phyloP scores from a whole-genome alignment of 1,140 invertebrate genomes.

The Trachymyrmex cornetzi region DNA sequence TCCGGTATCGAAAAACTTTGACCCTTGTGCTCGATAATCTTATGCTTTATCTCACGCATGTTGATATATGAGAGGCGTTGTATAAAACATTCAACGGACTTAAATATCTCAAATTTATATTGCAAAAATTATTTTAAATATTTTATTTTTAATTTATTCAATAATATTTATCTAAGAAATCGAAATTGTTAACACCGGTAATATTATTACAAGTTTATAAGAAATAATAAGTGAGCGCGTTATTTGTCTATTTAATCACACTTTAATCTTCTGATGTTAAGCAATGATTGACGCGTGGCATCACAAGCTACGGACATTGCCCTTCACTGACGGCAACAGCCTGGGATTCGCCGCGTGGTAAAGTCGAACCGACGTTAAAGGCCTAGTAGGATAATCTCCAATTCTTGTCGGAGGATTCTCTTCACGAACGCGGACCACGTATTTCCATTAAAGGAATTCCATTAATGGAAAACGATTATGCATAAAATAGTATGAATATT shows the following conservation, averaged over 20 bases:
- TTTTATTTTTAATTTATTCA: not conserved
- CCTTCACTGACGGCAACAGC: slow-evolving; percentile 52
- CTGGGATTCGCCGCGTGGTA: slow-evolving; percentile 51
- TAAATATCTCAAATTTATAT: not conserved
- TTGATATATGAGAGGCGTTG: slow-evolving; percentile 3
- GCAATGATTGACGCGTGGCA: slow-evolving; percentile 80
- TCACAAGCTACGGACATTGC: slow-evolving; percentile 46
- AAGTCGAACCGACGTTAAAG: slow-evolving; percentile 50
- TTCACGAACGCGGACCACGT: slow-evolving; percentile 5
- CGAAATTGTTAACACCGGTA: not conserved
- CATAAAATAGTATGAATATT: not conserved
- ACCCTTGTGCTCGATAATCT: slow-evolving; percentile 69
- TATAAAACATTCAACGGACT: not conserved
- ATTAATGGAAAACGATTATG: slow-evolving; percentile 21
- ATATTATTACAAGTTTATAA: not conserved
- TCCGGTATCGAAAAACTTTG: slow-evolving; percentile 78
- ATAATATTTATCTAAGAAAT: not conserved
- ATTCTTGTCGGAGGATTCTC: slow-evolving; percentile 18
- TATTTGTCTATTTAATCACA: not conserved
- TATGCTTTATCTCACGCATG: not conserved
- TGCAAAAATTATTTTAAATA: slow-evolving; percentile 1
- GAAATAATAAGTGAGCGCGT: not conserved
- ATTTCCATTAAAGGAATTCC: slow-evolving; percentile 37
- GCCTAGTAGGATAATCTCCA: slow-evolving; percentile 32
- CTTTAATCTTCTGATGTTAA: slow-evolving; percentile 81